phyloP scores from a whole-genome alignment of 2,113 vertebrate genomes.

The Periophthalmus modestus region DNA sequence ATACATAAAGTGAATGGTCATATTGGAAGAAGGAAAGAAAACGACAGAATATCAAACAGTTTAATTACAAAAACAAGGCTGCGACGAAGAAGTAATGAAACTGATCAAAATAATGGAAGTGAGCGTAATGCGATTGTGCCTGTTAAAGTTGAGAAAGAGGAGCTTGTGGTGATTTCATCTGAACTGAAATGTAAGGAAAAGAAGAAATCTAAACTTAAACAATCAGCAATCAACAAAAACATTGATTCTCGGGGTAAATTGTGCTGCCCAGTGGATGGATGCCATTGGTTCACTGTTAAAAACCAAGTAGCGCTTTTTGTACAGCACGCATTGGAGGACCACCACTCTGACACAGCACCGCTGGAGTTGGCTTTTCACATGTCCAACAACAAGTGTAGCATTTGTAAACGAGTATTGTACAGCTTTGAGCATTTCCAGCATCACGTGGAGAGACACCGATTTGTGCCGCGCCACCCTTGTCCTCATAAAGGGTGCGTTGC shows the following conservation, averaged over 20 bases:
- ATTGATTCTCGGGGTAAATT: conserved; percentile 69
- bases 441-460: conserved; percentile 87
- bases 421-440: conserved; percentile 91
- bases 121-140: conserved; percentile 1
- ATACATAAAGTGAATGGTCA: conserved; percentile 64
- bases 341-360: conserved; percentile 83
- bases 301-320: conserved; percentile 80
- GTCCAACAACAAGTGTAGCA: conserved; percentile 86
- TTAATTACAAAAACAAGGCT: background rate
- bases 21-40: conserved; percentile 19
- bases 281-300: conserved; percentile 79
- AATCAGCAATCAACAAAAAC: background rate
- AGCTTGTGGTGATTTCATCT: background rate
- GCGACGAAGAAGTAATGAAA: background rate
- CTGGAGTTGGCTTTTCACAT: conserved; percentile 87
- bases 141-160: background rate
- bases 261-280: conserved; percentile 85
- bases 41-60: conserved; percentile 6
- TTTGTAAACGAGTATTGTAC: conserved; percentile 88
- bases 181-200: conserved; percentile 21
- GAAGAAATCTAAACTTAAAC: background rate
- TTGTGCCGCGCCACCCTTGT: conserved; percentile 89
- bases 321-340: conserved; percentile 88
- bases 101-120: background rate
- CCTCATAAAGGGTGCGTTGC: conserved; percentile 88